phyloP scores from a whole-genome alignment of 2,113 vertebrate species.

The Mustela nigripes region DNA sequence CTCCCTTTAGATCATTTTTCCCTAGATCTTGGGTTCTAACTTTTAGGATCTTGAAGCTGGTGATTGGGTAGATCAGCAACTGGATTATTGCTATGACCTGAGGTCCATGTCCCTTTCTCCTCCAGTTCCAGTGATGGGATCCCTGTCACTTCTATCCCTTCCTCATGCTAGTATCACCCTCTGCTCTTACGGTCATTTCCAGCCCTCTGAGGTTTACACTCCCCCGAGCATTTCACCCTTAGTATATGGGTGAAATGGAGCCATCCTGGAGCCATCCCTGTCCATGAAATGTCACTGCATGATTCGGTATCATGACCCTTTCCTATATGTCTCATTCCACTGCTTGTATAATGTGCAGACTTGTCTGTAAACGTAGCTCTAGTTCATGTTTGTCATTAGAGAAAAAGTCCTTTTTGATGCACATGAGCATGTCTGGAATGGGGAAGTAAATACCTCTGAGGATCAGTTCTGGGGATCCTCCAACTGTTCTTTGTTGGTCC shows the following conservation, averaged over 20 bases:
- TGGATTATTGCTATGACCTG: background rate
- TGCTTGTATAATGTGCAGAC: background rate
- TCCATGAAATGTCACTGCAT: background rate
- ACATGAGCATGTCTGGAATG: background rate
- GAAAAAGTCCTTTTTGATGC: background rate
- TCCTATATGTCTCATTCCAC: background rate
- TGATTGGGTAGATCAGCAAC: background rate
- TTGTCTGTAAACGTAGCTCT: background rate
- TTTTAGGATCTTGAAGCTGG: background rate
- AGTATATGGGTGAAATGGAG: no score
- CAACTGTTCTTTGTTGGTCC: background rate
- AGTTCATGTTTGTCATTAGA: background rate
- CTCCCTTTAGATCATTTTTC: background rate
- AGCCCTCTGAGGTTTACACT: background rate
- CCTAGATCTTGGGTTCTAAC: background rate
- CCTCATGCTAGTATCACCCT: background rate
- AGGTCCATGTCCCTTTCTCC: no score
- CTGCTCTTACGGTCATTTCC: background rate
- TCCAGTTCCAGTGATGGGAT: no score
- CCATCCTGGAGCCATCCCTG: no score
- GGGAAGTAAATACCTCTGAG: background rate
- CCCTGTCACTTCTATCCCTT: background rate
- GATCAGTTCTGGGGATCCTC: background rate
- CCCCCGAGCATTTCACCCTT: background rate
- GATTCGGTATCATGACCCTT: background rate